phyloP scores from a whole-genome alignment of 2,113 vertebrate species.

The Sardina pilchardus region DNA sequence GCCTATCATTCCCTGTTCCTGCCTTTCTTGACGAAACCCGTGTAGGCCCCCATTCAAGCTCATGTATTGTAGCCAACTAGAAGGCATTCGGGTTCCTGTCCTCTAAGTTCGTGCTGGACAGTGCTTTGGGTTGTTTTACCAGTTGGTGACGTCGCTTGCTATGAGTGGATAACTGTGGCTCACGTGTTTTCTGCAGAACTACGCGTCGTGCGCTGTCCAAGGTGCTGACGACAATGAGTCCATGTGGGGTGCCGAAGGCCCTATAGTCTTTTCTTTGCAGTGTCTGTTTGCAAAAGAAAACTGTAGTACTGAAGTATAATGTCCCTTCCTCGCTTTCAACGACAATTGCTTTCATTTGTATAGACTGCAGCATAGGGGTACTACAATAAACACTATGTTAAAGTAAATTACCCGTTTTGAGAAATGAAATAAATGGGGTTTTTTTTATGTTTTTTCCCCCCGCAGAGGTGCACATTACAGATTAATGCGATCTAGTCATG shows the following conservation, averaged over 20 bases:
- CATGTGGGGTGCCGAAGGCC: background rate
- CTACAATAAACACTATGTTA: no score
- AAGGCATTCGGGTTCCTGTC: no score
- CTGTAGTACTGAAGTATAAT: background rate
- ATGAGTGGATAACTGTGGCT: background rate
- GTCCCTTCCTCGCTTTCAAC: background rate
- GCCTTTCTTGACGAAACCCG: no score
- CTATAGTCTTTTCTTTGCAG: background rate
- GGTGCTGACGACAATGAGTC: background rate
- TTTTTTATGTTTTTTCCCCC: background rate
- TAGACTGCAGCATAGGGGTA: no score
- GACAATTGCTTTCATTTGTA: background rate
- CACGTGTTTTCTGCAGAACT: constrained; percentile 5
- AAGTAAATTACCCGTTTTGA: no score
- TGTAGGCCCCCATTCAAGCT: no score
- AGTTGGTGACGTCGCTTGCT: background rate
- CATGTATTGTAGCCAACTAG: no score
- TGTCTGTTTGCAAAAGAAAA: background rate
- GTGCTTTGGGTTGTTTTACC: background rate
- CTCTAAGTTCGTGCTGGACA: background rate
- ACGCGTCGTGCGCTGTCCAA: background rate
- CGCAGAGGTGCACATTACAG: background rate
- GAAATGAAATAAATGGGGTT: background rate
- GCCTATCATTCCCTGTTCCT: no score
- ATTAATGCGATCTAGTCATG: background rate